Evolutionary conservation across 2,113 vertebrate species (phyloP), one percentile per base, ranked within the genome.

Genomic region (Morone chrysops): DNA sequence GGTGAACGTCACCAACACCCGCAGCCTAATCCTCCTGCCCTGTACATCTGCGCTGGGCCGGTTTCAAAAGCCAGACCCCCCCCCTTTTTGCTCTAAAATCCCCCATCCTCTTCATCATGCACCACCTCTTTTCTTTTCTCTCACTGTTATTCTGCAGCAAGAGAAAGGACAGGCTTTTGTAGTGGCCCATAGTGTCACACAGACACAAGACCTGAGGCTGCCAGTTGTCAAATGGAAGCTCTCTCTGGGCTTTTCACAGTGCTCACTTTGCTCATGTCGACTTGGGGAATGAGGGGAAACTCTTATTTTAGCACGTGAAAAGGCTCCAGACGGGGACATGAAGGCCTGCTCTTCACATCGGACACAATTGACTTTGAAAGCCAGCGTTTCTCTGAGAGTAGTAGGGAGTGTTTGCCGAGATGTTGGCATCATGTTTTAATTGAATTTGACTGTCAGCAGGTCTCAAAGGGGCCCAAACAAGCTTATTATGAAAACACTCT

Each of bases 11-110:
- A 95, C 95, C 94, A 93, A 95, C 94, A 95, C 94, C 94, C 96
- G 95, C 92, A 63, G 95, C 95, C 96, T 98, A 99, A 98, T 98
- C 97, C 95, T 96, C 96, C 97, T 97, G 96, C 91, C 96, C 94
- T 83, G 87, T 97, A 95, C 96, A 97, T 97, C 96, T 97, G 96
- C 95, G 95, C 94, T 91, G 94, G 94, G 93, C 77, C 93, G 92
- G 95, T 96, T 96, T 97, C 95, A 97, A 97, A 97, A 97, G 96
- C 78, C 57, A 88, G 74, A 72, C 84, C 95, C 95, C 95, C 95
- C 95, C 36, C 50, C 40, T 78, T 96, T 59, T 94, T 20, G 2
- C 20, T 25, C 48, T 53, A 25, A 80, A 96, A 96, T 95, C 96
- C 96, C 91, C 92, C 94, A 95, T 56, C 78, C 80, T 50, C 69